Base-by-base conservation (phyloP, 2,888 invertebrate species). In the Gonocerus acuteangulatus region DNA sequence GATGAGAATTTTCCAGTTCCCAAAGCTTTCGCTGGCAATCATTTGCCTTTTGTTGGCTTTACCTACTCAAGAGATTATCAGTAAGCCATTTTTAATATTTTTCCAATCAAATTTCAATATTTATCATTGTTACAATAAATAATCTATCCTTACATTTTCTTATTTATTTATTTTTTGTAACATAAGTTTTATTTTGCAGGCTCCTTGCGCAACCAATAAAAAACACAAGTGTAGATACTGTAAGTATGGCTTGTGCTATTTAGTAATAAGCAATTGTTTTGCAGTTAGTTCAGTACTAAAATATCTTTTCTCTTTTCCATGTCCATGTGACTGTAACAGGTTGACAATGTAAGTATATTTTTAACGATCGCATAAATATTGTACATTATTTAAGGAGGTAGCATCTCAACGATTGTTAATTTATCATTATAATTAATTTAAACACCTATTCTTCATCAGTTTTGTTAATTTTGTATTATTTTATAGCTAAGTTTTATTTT, bases 11-110 rank as follows among this genome's bases (percentile, higher is more conserved):
- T 99, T 77, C 93, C 95, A 7, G 84, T 90, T 69, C 95, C 97
- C 60, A 97, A 95, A 79, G 92, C 95, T 44, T 99, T 99, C 77
- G 93, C 92, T 63, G 99, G 96, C 62, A 96, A 99, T 77, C 96
- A 99, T 77, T 80, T 99, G 70, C 96, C 99, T 2, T 99, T 99
- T 76, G 89, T 96, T 60, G 96, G 96, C 11, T 99, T 99, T 75
- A 97, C 99, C 1, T 99, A 96, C 73, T 93, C 93, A 68, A 87
- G 89, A 61, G 95, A 95, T 74, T 92, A 91, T 76, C 90, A 91
- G 77, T 69, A 59, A 68, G 68, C 65, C n/a, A n/a, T n/a, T n/a
- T n/a, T n/a, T n/a, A n/a, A n/a, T n/a, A 22, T 32, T 58, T 11
- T 7, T 11, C 23, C 15, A 7, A 2, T 13, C 22, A 21, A 18